Percentiles rank a stretch among this genome's conserved stretches.
These are phyloP conservation scores for Cephus nigrinus DNA, from an alignment of 2,888 invertebrate species.

Conservation along the genomic window DNA sequence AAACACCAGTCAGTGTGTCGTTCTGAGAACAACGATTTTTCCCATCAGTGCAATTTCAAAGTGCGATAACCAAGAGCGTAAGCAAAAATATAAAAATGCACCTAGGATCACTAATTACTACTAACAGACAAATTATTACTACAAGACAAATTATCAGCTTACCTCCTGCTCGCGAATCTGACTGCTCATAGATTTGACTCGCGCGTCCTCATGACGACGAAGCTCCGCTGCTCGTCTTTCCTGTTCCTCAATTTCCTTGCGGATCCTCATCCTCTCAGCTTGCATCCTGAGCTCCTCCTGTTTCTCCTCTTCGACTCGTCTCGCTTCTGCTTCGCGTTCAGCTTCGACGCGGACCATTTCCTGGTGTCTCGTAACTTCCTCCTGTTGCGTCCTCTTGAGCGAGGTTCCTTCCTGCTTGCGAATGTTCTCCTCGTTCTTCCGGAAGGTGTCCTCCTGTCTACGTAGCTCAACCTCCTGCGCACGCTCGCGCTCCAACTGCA, in stretches of 20 bases:
- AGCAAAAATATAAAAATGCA: not conserved
- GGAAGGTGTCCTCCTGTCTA: slow-evolving; percentile 54
- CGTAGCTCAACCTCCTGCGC: slow-evolving; percentile 54
- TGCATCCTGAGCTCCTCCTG: slow-evolving; percentile 49
- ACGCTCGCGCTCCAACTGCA: slow-evolving; percentile 66
- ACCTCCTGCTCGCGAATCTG: slow-evolving; percentile 77
- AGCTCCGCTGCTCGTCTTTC: slow-evolving; percentile 54
- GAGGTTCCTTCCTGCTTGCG: slow-evolving; percentile 53
- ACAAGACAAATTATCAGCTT: slow-evolving; percentile 34
- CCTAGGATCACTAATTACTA: not conserved
- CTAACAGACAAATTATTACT: too few species aligned
- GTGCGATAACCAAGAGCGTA: not conserved
- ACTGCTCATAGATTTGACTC: slow-evolving; percentile 74
- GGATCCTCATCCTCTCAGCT: slow-evolving; percentile 51
- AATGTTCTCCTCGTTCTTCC: slow-evolving; percentile 59
- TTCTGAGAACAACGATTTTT: slow-evolving; percentile 47
- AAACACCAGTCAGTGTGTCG: slow-evolving; percentile 45
- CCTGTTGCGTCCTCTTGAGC: slow-evolving; percentile 44
- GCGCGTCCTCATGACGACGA: slow-evolving; percentile 66
- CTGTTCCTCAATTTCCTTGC: slow-evolving; percentile 57
- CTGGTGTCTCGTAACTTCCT: slow-evolving; percentile 40
- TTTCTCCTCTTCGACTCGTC: slow-evolving; percentile 46
- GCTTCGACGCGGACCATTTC: slow-evolving; percentile 40
- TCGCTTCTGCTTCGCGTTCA: slow-evolving; percentile 33
- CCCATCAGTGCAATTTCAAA: slow-evolving; percentile 24